A percentile compares a stretch with the other conserved stretches of the same genome.
These are phyloP conservation scores for Platyrinchus mystaceus DNA, from an alignment of 2,797 vertebrate genomes.

Conservation along the genomic window DNA sequence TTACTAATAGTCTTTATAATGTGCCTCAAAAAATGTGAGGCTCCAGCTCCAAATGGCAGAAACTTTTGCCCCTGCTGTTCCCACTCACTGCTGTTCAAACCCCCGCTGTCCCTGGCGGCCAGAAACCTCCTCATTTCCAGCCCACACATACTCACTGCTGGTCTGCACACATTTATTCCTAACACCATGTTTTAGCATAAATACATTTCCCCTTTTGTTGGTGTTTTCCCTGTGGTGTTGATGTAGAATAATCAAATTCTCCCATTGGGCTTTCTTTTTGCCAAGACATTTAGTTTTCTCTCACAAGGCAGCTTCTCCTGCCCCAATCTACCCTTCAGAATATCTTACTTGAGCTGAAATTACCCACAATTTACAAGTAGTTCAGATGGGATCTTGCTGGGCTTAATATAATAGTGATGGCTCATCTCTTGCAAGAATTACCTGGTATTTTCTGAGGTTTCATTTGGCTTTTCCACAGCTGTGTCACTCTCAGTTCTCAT, in stretches of 20 bases:
- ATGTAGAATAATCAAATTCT: constrained; percentile 35
- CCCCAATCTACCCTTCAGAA: neutral
- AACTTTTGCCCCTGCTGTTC: constrained; percentile 18
- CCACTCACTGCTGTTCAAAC: neutral
- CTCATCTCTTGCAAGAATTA: neutral
- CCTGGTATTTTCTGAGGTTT: neutral
- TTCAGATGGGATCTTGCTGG: neutral
- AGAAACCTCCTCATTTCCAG: constrained; percentile 23
- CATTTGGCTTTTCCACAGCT: neutral
- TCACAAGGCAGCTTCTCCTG: neutral
- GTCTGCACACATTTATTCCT: neutral
- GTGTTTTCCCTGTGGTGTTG: constrained; percentile 28
- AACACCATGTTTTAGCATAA: constrained; percentile 28
- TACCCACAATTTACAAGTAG: neutral
- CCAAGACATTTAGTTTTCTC: neutral
- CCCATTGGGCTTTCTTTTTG: neutral
- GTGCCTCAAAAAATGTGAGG: neutral
- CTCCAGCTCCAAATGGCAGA: neutral
- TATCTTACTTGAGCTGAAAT: neutral
- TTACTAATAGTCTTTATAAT: neutral
- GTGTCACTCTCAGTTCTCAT: neutral
- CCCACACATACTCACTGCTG: neutral
- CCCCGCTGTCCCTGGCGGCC: neutral
- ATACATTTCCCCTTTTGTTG: constrained; percentile 26
- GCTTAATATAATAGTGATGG: neutral